Conservation (phyloP, 2,113 vertebrate genomes). For the Felis chaus region DNA sequence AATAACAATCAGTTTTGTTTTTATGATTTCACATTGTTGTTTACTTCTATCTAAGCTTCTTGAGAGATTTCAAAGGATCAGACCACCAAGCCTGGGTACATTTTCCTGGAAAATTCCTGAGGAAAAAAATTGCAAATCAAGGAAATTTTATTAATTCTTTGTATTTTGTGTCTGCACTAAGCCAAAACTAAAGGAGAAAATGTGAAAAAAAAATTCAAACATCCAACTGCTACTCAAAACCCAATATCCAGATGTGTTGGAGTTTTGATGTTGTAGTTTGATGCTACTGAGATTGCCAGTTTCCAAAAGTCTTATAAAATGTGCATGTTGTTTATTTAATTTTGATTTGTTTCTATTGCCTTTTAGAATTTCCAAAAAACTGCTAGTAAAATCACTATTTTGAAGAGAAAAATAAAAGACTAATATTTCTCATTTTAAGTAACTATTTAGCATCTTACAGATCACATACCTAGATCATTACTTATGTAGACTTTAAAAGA, state of each 20-base stretch:
- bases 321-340: not conserved
- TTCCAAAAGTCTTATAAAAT: constrained; percentile 33
- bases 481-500: not conserved
- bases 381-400: not conserved
- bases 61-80: not conserved
- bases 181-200: not conserved
- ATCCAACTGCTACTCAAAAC: not conserved
- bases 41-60: constrained; percentile 17
- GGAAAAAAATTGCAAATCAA: not conserved
- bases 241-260: not conserved
- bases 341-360: not conserved
- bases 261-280: not conserved
- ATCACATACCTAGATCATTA: not conserved
- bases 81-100: not conserved
- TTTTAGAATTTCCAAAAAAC: not conserved
- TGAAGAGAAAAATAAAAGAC: not conserved
- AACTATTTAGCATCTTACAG: not conserved
- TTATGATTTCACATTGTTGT: not conserved
- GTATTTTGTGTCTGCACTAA: not conserved
- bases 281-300: not conserved
- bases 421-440: not conserved
- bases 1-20: not conserved
- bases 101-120: not conserved
- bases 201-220: not conserved
- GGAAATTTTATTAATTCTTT: not conserved